These are phyloP conservation scores for Upupa epops DNA, from an alignment of 2,113 vertebrate species.

Conservation along the genomic window DNA sequence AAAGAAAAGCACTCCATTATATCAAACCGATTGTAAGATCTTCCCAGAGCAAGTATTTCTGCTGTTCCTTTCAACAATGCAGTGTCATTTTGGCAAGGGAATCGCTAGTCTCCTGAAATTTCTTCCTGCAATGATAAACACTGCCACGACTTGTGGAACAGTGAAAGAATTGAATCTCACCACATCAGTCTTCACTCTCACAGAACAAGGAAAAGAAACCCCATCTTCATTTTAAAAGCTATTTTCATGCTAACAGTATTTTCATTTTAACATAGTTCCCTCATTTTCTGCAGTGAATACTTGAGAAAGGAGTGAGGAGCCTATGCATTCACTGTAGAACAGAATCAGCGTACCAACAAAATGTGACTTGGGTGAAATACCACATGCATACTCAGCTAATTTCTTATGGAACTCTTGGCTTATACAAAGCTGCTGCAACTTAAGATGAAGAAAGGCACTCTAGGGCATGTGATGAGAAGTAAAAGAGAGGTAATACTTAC, in stretches of 20 bases:
- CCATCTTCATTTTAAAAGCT: background rate
- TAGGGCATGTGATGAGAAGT: fast-evolving
- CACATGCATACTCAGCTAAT: fast-evolving
- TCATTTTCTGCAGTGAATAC: background rate
- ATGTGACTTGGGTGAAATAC: background rate
- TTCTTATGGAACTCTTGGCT: background rate
- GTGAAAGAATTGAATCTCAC: background rate
- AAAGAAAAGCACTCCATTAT: background rate
- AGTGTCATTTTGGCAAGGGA: background rate
- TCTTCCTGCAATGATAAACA: background rate
- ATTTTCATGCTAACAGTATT: background rate
- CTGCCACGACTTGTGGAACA: background rate
- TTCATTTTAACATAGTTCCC: background rate
- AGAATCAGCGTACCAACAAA: background rate
- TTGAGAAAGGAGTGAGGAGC: background rate
- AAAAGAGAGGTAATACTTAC: background rate
- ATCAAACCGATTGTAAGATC: background rate
- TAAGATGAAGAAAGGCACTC: fast-evolving
- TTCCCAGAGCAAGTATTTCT: background rate
- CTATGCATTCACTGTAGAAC: background rate
- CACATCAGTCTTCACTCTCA: background rate
- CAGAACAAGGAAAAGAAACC: background rate
- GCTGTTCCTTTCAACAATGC: background rate
- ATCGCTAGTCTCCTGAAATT: background rate
- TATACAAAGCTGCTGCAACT: background rate